Conservation (phyloP, 2,113 vertebrate species). For the Scartelaos histophorus region DNA sequence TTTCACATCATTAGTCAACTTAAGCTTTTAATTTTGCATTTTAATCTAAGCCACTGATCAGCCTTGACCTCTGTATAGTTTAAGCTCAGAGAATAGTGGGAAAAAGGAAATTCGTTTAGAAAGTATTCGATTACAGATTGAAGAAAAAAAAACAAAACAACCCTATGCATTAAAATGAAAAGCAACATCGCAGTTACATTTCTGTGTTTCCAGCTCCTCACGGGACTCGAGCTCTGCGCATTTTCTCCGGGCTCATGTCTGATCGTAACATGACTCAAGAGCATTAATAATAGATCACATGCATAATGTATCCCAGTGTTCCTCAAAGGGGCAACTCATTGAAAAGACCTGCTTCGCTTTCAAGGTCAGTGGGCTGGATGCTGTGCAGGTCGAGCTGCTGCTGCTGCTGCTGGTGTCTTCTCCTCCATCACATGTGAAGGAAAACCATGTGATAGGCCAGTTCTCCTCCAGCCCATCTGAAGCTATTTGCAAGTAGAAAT, state of each 20-base stretch:
- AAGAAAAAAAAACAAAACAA: too few species aligned
- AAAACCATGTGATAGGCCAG: not conserved
- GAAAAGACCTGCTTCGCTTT: constrained; percentile 60
- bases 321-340: constrained; percentile 52
- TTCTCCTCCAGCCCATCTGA: not conserved
- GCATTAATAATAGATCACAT: constrained; percentile 80
- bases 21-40: not conserved
- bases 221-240: constrained; percentile 35
- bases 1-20: not conserved
- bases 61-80: not conserved
- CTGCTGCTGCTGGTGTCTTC: too few species aligned
- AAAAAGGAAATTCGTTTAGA: not conserved
- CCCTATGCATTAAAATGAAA: constrained; percentile 6
- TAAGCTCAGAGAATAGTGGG: not conserved
- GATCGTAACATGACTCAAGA: constrained; percentile 74
- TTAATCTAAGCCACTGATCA: not conserved
- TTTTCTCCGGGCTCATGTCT: constrained; percentile 56
- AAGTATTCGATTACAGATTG: not conserved
- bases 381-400: too few species aligned
- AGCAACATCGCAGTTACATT: not conserved
- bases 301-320: constrained; percentile 74
- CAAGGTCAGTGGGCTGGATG: too few species aligned
- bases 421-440: not conserved
- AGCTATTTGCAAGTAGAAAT: not conserved
- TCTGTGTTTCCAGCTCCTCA: constrained; percentile 29